Conservation (phyloP, 2,797 vertebrate genomes). For the Smutsia gigantea region DNA sequence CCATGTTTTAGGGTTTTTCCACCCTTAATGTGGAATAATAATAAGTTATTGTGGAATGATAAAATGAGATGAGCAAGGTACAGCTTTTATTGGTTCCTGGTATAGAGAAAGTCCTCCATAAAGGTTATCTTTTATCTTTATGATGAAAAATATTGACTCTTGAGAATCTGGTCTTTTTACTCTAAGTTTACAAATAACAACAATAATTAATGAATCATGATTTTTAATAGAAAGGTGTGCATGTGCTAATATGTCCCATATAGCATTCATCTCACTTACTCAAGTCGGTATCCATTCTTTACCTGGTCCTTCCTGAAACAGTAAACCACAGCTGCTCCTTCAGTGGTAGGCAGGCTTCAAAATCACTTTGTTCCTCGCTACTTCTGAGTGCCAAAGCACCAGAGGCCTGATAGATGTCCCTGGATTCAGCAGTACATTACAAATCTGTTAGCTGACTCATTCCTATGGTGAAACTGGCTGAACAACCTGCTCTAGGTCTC, state of each 20-base stretch:
- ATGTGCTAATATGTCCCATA: background rate
- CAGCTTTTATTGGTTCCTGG: background rate
- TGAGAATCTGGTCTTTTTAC: background rate
- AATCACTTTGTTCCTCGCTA: background rate
- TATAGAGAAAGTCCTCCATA: background rate
- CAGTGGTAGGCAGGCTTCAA: background rate
- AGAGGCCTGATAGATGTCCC: background rate
- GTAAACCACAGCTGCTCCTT: background rate
- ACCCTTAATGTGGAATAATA: background rate
- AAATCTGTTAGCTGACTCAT: background rate
- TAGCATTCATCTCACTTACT: background rate
- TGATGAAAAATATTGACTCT: background rate
- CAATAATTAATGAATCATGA: background rate
- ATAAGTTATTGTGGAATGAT: background rate
- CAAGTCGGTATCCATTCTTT: background rate
- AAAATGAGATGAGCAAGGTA: background rate
- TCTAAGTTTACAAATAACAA: background rate
- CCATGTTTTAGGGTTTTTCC: background rate
- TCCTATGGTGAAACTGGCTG: background rate
- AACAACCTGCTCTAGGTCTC: background rate
- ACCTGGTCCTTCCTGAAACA: background rate
- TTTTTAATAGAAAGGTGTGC: background rate
- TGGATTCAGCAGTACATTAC: background rate
- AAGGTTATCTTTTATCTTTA: background rate
- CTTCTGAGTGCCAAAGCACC: background rate